Base-by-base conservation (phyloP, 2,888 invertebrate species). In the Hyposoter didymator region DNA sequence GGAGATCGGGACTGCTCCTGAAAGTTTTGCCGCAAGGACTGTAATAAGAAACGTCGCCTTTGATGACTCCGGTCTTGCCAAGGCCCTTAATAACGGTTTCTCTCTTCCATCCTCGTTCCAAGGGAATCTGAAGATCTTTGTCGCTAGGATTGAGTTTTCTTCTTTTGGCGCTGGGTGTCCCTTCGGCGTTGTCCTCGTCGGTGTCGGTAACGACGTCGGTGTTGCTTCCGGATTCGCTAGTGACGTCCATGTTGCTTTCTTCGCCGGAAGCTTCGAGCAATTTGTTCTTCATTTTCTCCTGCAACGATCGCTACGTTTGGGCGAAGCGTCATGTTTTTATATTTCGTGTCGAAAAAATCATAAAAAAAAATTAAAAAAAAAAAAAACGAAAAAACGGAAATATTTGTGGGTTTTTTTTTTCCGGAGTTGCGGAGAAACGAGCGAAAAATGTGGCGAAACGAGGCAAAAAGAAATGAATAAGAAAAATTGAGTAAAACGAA, bases 31-130 rank as follows among this genome's bases (percentile, higher is more conserved):
- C 96, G 91, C 95, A 96, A 0, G 96, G 96, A 69, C 96, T 95
- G 87, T 96, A 96, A 94, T 99, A 99, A 82, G 96, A 96, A 67
- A 99, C 99, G 92, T 99, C 99, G n/a, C 99, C 99, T 89, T 97
- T 97, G 88, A 98, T 96, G 87, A 97, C 96, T 55, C 98, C 98
- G 90, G 96, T 97, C 89, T 97, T 96, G 7, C 98, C 98, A 10
- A 99, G 95, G 6, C 98, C 97, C 87, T 97, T 96, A 90, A 99
- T 98, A 78, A 98, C 95, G 0, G 99, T 99, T 93, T 98, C 97
- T n/a, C 99, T 95, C 90, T 97, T 97, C 99, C 99, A 99, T 84
- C 98, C 98, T 94, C 94, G 91, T 47, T 94, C 94, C 73, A 94
- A 87, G 6, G 94, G 93, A 35, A 93, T 88, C 84, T 93, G 93